Percentiles rank a stretch among this genome's conserved stretches.
phyloP scores from a whole-genome alignment of 2,113 vertebrate species.

The Nycticryphes semicollaris region DNA sequence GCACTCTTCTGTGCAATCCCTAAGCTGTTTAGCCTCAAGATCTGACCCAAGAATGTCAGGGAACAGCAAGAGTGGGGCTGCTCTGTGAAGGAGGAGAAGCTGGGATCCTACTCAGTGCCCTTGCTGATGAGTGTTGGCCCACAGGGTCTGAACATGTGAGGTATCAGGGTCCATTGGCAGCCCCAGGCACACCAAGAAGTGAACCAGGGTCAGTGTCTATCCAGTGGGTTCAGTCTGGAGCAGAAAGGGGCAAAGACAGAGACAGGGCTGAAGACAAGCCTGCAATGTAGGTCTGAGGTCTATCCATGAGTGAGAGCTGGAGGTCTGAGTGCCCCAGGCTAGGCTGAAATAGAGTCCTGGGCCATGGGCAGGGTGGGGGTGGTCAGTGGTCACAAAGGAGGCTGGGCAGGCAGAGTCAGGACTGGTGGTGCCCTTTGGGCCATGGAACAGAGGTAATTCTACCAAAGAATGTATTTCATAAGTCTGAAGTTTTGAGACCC shows the following conservation, averaged over 20 bases:
- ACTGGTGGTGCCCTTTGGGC: too few relatives aligned
- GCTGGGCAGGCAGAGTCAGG: background rate
- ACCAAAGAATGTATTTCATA: background rate
- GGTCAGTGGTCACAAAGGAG: too few relatives aligned
- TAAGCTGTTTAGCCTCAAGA: background rate
- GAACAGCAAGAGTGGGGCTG: background rate
- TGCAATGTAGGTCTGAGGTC: background rate
- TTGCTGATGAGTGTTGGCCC: rapidly evolving
- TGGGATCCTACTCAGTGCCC: rapidly evolving
- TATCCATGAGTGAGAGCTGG: background rate
- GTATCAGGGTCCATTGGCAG: background rate
- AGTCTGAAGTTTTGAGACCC: background rate
- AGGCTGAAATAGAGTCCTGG: background rate
- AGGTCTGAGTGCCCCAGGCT: background rate
- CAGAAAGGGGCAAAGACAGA: background rate
- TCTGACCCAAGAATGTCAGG: background rate
- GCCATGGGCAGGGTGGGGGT: too few relatives aligned
- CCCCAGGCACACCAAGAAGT: background rate
- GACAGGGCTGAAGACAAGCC: background rate
- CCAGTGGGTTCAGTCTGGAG: background rate
- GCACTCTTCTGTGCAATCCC: background rate
- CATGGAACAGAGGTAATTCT: background rate
- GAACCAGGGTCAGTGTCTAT: background rate
- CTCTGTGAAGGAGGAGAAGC: background rate
- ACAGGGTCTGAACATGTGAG: background rate